A percentile compares a stretch with the other conserved stretches of the same genome.
Conservation (phyloP, 2,113 vertebrate species). For the Conger conger region DNA sequence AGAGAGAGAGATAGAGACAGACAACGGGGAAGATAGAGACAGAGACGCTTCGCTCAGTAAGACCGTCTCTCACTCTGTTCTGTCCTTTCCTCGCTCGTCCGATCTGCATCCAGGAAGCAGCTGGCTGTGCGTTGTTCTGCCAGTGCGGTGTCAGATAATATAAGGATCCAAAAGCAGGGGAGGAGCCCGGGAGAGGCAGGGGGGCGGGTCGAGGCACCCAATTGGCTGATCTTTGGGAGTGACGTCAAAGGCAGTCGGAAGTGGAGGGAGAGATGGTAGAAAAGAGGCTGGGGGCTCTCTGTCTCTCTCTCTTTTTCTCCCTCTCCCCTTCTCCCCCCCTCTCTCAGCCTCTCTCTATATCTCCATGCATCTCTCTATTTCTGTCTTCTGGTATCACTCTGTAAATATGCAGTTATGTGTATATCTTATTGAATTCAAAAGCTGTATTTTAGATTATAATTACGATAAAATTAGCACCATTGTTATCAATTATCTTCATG, state of each 20-base stretch:
- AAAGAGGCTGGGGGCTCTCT: slow-evolving; percentile 29
- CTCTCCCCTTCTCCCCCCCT: not conserved
- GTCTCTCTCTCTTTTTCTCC: not conserved
- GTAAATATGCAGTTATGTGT: not conserved
- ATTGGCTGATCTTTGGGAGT: slow-evolving; percentile 41
- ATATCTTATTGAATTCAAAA: not conserved
- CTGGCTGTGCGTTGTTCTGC: slow-evolving; percentile 45
- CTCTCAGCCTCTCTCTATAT: not conserved
- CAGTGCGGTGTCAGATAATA: slow-evolving; percentile 33
- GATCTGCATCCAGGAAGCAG: slow-evolving; percentile 44
- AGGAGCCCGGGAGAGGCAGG: slow-evolving; percentile 34
- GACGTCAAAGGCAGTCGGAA: slow-evolving; percentile 36
- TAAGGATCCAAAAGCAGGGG: slow-evolving; percentile 40
- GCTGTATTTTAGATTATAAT: not conserved
- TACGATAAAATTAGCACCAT: not conserved
- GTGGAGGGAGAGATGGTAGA: not conserved
- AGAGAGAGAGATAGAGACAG: slow-evolving; percentile 36
- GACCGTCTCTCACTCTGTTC: slow-evolving; percentile 30
- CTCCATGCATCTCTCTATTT: not conserved
- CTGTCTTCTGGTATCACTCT: not conserved
- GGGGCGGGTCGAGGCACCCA: slow-evolving; percentile 18
- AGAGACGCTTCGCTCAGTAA: not conserved
- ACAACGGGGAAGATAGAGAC: slow-evolving; percentile 48
- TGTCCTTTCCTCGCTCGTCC: slow-evolving; percentile 26
- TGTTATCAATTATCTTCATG: not conserved